Conservation (phyloP, 2,888 invertebrate genomes). For the Drosophila atripex region DNA sequence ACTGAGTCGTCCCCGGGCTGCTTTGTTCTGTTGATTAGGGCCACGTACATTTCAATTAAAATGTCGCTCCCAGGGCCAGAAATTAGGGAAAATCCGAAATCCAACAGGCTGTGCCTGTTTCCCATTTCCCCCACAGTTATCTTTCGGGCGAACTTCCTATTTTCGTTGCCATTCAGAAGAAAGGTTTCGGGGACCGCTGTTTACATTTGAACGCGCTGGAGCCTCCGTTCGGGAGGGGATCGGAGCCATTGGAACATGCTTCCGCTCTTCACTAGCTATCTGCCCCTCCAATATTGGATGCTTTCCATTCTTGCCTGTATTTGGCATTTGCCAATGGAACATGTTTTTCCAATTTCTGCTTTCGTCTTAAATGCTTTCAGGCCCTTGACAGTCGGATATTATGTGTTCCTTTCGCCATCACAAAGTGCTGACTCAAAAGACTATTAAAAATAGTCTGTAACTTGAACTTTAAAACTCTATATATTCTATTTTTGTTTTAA, state of each 20-base stretch:
- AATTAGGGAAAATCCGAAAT: conserved; percentile 54
- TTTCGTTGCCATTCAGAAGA: conserved; percentile 12
- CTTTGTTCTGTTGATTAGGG: conserved; percentile 71
- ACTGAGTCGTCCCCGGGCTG: background rate
- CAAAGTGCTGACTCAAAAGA: conserved; percentile 27
- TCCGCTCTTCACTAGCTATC: conserved; percentile 63
- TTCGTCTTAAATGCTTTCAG: conserved; percentile 31
- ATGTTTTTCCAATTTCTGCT: conserved; percentile 71
- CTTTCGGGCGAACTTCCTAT: conserved; percentile 46
- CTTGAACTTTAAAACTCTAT: too few relatives aligned
- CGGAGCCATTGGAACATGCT: conserved; percentile 61
- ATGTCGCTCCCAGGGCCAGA: conserved; percentile 65
- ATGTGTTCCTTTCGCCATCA: conserved; percentile 5
- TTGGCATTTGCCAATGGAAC: conserved; percentile 52
- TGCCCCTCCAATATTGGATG: conserved; percentile 26
- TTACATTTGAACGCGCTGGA: conserved; percentile 57
- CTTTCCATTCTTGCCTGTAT: conserved; percentile 20
- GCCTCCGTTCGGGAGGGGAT: background rate
- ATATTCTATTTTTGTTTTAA: too few relatives aligned
- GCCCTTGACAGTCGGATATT: conserved; percentile 39
- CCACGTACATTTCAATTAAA: conserved; percentile 73
- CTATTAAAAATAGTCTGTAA: too few relatives aligned
- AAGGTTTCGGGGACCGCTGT: conserved; percentile 28
- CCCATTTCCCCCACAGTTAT: conserved; percentile 19
- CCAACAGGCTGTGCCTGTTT: conserved; percentile 23